phyloP scores from a whole-genome alignment of 2,888 invertebrate genomes.

The Tetragonula carbonaria region DNA sequence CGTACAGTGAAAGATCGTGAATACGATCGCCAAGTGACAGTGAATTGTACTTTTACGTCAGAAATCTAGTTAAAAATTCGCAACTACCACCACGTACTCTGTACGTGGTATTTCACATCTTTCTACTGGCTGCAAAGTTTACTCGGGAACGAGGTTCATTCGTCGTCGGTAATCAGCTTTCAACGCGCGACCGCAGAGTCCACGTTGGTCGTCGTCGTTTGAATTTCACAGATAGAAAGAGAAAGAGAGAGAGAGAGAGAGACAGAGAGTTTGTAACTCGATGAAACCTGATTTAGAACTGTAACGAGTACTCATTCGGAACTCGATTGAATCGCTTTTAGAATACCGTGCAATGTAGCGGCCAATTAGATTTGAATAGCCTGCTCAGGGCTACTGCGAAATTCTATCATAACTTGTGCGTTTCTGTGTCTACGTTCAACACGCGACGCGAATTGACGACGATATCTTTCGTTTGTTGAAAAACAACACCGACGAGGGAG shows the following conservation, averaged over 20 bases:
- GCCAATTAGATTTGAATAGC: conserved; percentile 18
- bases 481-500: neutral
- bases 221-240: neutral
- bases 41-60: neutral
- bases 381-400: neutral
- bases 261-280: conserved; percentile 20
- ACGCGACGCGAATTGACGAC: neutral
- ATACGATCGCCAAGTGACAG: neutral
- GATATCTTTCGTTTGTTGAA: neutral
- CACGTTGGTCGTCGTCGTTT: conserved; percentile 6
- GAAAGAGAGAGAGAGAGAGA: neutral
- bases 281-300: conserved; percentile 30
- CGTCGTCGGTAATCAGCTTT: conserved; percentile 29
- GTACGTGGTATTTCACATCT: neutral
- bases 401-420: conserved; percentile 5
- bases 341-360: conserved; percentile 18
- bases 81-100: neutral
- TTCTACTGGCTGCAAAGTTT: neutral
- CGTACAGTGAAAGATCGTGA: too few relatives aligned
- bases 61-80: neutral
- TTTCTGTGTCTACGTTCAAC: neutral
- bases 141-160: neutral
- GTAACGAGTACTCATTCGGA: conserved; percentile 29
- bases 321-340: conserved; percentile 19
- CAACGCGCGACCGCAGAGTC: conserved; percentile 21